Conservation (phyloP, 2,113 vertebrate species). For the Urocynchramus pylzowi region DNA sequence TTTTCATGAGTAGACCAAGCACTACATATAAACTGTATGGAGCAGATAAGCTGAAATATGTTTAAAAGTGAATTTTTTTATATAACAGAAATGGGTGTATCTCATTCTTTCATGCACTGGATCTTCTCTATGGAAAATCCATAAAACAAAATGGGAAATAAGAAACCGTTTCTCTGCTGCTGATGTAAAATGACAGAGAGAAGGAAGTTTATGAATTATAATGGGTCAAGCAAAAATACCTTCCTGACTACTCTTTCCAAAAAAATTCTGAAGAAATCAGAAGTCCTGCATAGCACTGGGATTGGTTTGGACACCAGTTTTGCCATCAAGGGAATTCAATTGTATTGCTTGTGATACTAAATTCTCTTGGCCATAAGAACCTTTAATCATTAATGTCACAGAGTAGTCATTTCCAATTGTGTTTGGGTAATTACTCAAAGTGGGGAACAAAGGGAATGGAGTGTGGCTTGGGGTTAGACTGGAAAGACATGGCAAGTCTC, state of each 20-base stretch:
- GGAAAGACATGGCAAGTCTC: accelerated
- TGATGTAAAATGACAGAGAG: neutral
- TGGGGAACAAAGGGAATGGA: neutral
- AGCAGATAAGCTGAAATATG: neutral
- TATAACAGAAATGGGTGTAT: neutral
- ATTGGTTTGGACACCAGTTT: neutral
- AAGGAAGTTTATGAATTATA: neutral
- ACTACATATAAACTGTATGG: neutral
- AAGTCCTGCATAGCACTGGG: neutral
- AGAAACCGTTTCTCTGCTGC: neutral
- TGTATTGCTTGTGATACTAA: neutral
- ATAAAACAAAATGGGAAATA: neutral
- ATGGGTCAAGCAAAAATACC: neutral
- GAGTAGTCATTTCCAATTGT: neutral
- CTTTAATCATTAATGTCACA: neutral
- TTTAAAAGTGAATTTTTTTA: neutral
- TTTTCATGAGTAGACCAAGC: neutral
- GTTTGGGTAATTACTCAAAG: neutral
- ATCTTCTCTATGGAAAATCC: neutral
- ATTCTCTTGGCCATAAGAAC: neutral
- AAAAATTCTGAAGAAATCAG: neutral
- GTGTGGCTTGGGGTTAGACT: neutral
- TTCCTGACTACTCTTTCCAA: neutral
- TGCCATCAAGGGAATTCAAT: neutral
- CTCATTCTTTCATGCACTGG: neutral